A percentile compares a stretch with the other conserved stretches of the same genome.
phyloP scores from a whole-genome alignment of 2,888 invertebrate species.

The Ephialtes manifestator region DNA sequence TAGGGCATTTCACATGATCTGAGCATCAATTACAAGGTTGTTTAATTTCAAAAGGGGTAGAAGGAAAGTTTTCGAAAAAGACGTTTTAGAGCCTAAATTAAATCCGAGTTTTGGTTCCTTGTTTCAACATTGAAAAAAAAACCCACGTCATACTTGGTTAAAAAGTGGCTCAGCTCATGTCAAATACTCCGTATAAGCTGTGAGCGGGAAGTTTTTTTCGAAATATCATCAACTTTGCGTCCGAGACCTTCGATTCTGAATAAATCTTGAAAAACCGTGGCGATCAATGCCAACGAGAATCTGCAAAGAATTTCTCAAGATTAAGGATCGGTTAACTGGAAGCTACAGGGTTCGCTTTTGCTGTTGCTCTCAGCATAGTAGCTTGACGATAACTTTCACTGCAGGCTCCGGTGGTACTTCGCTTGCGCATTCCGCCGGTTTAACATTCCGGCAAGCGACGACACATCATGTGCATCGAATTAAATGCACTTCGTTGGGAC shows the following conservation, averaged over 20 bases:
- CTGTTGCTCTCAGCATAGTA: constrained; percentile 28
- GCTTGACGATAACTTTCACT: constrained; percentile 80
- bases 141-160: too few species aligned
- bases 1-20: too few species aligned
- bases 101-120: too few species aligned
- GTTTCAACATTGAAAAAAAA: too few species aligned
- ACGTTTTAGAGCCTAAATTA: too few species aligned
- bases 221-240: background rate
- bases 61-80: too few species aligned
- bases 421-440: constrained; percentile 67
- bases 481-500: constrained; percentile 18
- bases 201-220: background rate
- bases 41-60: too few species aligned
- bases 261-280: background rate
- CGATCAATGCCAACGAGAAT: constrained; percentile 4
- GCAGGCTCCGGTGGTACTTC: constrained; percentile 53
- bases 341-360: constrained; percentile 27
- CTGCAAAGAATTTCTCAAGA: background rate
- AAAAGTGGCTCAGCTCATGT: background rate
- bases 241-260: background rate
- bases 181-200: background rate
- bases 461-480: constrained; percentile 55
- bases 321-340: constrained; percentile 21
- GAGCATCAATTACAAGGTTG: too few species aligned
- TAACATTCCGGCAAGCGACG: constrained; percentile 55